Evolutionary conservation across 2,888 invertebrate species (phyloP), one percentile per base, ranked within the genome.

Genomic region (Sabatieria punctata): DNA sequence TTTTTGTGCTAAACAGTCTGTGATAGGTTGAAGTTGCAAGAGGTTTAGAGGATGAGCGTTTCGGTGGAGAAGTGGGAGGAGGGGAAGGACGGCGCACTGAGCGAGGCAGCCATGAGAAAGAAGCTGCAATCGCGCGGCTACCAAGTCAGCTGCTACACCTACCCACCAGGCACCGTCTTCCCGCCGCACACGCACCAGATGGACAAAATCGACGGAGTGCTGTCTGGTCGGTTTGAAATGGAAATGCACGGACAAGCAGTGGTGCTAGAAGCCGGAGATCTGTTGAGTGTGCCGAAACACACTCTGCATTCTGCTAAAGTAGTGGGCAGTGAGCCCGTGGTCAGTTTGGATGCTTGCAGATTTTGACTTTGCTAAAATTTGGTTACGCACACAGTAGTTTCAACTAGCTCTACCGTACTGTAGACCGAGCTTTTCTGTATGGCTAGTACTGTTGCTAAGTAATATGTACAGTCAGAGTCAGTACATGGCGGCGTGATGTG

Each of bases 301-400:
- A 55, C 54, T 13, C 53, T 61, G 1, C 64, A 65, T 39, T 60
- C 55, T 51, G 62, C 64, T 1, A 49, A 52, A 19, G 64, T 64
- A 35, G 52, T 63, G 23, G 64, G 64, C 13, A 48, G 45, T 19
- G 50, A 60, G 23, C 26, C 52, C 45, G 61, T 62, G 1, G 51
- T 55, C 22, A 61, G 63, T 50, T 61, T 58, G 47, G 64, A 64
- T 52, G 56, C n/a, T n/a, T n/a, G n/a, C n/a, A n/a, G n/a, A n/a
- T n/a, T n/a, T n/a, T n/a, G n/a, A n/a, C n/a, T n/a, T n/a, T n/a
- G n/a, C n/a, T n/a, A n/a, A n/a, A n/a, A n/a, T n/a, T n/a, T n/a
- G n/a, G n/a, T n/a, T n/a, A n/a, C n/a, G n/a, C n/a, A n/a, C n/a
- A n/a, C n/a, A n/a, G n/a, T n/a, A n/a, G n/a, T n/a, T n/a, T n/a